phyloP scores from a whole-genome alignment of 2,888 invertebrate species.

The Tethea ocularis region DNA sequence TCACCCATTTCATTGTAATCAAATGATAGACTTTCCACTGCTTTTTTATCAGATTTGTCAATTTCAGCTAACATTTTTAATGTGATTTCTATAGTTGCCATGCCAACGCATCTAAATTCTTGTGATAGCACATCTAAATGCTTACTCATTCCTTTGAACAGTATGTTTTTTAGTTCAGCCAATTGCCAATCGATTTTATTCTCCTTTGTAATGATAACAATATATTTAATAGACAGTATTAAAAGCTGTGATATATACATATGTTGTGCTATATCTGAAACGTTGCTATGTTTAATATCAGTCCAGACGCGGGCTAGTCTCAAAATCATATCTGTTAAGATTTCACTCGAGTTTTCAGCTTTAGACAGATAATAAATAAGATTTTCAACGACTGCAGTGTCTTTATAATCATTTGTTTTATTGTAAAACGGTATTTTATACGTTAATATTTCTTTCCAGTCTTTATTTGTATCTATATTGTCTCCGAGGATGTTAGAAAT shows the following conservation, averaged over 20 bases:
- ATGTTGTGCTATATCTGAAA: conserved; percentile 87
- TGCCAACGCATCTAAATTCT: conserved; percentile 87
- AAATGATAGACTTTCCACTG: conserved; percentile 83
- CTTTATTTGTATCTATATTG: conserved; percentile 71
- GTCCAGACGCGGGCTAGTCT: conserved; percentile 87
- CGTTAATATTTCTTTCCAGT: conserved; percentile 87
- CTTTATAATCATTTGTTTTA: conserved; percentile 84
- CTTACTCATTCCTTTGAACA: conserved; percentile 86
- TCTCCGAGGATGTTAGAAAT: conserved; percentile 80
- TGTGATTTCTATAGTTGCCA: conserved; percentile 88
- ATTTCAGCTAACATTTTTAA: conserved; percentile 79
- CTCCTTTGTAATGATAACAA: conserved; percentile 58
- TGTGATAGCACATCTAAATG: conserved; percentile 87
- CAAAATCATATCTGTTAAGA: conserved; percentile 68
- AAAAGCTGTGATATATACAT: conserved; percentile 87
- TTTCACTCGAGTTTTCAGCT: conserved; percentile 51
- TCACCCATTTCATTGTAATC: conserved; percentile 85
- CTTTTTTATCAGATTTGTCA: conserved; percentile 60
- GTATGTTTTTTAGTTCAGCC: conserved; percentile 71
- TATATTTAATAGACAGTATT: conserved; percentile 81
- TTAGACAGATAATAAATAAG: conserved; percentile 85
- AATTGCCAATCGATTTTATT: conserved; percentile 51
- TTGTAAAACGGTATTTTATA: conserved; percentile 65
- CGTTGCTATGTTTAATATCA: conserved; percentile 84
- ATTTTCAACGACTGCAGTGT: conserved; percentile 81